phyloP scores from a whole-genome alignment of 2,888 invertebrate genomes.

The Exephanes ischioxanthus region DNA sequence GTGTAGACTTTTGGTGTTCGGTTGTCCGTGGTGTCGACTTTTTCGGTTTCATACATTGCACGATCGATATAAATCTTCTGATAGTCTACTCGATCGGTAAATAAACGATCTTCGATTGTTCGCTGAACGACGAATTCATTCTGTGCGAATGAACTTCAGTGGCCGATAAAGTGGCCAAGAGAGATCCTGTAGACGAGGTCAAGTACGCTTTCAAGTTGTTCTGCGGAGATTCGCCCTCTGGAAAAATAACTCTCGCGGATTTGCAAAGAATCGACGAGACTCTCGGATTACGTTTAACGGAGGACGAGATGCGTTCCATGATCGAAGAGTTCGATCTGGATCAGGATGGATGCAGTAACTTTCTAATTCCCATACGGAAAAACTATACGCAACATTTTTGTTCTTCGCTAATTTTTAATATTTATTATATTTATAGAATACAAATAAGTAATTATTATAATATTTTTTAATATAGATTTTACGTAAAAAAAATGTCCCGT shows the following conservation, averaged over 20 bases:
- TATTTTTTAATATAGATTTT: no score
- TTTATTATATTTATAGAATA: neutral
- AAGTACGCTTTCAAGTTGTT: constrained; percentile 75
- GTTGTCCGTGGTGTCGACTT: no score
- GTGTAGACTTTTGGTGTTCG: no score
- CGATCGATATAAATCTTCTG: neutral
- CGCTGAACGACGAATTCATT: neutral
- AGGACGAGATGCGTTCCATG: constrained; percentile 77
- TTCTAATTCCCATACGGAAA: constrained; percentile 2
- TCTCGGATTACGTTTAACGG: constrained; percentile 70
- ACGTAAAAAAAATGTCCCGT: neutral
- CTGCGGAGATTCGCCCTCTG: constrained; percentile 60
- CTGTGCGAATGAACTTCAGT: constrained; percentile 59
- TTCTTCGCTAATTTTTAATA: neutral
- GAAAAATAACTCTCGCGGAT: constrained; percentile 72
- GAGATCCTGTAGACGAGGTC: constrained; percentile 73
- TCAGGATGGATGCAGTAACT: constrained; percentile 74
- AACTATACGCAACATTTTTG: neutral
- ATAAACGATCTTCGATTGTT: neutral
- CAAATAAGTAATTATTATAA: neutral
- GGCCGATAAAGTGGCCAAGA: constrained; percentile 72
- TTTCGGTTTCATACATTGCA: no score
- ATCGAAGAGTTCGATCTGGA: constrained; percentile 78
- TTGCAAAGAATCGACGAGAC: constrained; percentile 71
- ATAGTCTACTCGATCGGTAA: neutral